Evolutionary conservation across 2,797 vertebrate genomes (phyloP).

Genomic region (Coilia nasus): DNA sequence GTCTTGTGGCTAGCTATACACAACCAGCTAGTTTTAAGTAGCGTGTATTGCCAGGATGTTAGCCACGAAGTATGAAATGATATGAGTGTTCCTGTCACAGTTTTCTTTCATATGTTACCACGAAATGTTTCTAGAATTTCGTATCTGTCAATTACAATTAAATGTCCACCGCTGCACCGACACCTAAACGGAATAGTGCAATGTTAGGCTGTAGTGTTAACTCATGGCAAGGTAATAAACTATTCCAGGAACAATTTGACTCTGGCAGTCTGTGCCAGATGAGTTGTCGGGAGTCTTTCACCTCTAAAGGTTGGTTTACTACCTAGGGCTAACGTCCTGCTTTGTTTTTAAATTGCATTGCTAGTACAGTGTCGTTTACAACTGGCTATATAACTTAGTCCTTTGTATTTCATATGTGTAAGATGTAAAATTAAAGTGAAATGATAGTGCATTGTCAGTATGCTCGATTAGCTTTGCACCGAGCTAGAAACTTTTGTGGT

Average conservation of each 20-base stretch:
- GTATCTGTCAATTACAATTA: not conserved
- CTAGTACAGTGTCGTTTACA: not conserved
- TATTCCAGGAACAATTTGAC: not conserved
- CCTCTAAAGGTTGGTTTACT: not conserved
- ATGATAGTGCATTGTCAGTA: not conserved
- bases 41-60: not conserved
- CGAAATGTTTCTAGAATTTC: not conserved
- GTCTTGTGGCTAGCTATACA: constrained; percentile 29
- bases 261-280: not conserved
- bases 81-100: not conserved
- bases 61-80: constrained; percentile 17
- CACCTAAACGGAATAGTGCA: not conserved
- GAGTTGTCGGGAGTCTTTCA: not conserved
- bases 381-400: not conserved
- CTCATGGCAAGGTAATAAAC: not conserved
- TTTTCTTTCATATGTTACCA: not conserved
- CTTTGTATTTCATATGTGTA: not conserved
- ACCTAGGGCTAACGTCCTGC: not conserved
- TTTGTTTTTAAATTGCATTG: not conserved
- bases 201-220: not conserved
- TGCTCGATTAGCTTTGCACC: not conserved
- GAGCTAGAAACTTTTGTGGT: constrained; percentile 1
- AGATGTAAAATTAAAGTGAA: not conserved
- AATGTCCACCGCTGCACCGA: not conserved
- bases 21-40: not conserved